A percentile compares a stretch with the other conserved stretches of the same genome.
These are phyloP conservation scores for Liasis olivaceus DNA, from an alignment of 2,797 vertebrate genomes.

Conservation along the genomic window DNA sequence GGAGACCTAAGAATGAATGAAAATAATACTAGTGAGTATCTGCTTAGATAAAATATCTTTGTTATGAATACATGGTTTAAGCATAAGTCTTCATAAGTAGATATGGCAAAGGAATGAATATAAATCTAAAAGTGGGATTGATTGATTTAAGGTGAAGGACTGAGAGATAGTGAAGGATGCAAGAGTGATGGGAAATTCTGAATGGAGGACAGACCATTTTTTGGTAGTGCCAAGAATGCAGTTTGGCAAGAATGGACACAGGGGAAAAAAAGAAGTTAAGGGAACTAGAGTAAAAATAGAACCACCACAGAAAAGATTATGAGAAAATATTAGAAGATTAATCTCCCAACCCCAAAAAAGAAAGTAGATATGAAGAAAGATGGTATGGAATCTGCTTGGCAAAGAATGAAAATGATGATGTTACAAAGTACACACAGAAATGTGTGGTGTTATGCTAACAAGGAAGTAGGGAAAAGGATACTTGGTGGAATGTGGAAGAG, in stretches of 20 bases:
- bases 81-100: not conserved
- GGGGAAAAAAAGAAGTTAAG: not conserved
- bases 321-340: not conserved
- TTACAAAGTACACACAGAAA: not conserved
- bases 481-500: too few species aligned
- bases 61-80: not conserved
- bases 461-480: too few species aligned
- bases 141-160: not conserved
- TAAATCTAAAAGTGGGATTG: not conserved
- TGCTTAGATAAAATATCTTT: not conserved
- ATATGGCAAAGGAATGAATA: not conserved
- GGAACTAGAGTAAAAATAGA: not conserved
- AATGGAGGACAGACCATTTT: not conserved
- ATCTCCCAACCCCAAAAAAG: not conserved
- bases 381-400: not conserved
- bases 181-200: not conserved
- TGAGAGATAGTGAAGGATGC: not conserved
- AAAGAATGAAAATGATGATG: not conserved
- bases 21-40: not conserved
- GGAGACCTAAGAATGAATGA: not conserved
- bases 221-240: not conserved
- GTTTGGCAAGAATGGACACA: not conserved
- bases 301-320: not conserved
- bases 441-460: too few species aligned
- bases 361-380: not conserved